Base-by-base conservation (phyloP, 2,797 vertebrate species). In the Emys orbicularis region DNA sequence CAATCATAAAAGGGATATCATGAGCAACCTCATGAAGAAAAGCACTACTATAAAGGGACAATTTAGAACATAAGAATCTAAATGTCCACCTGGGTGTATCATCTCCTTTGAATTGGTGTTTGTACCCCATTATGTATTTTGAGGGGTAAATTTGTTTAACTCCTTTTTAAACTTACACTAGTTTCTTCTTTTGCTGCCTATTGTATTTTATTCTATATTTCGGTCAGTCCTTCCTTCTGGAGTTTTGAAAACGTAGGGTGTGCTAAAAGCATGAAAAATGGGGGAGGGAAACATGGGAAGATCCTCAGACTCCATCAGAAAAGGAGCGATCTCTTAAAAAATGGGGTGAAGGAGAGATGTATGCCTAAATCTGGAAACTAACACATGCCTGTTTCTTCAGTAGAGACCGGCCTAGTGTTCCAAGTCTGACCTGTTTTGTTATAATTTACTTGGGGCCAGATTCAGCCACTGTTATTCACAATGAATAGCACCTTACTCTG, bases 121-220 rank as follows among this genome's bases (percentile, higher is more conserved):
- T 93, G 93, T 96, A 29, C 29, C 77, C 80, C 47, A 86, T 91
- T 79, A 92, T 84, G 25, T 90, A 81, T 92, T 92, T 83, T 72
- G 56, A 94, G 76, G 94, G 88, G 91, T 49, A 95, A 96, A 92
- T 94, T 90, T 91, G 83, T 85, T 86, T 92, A 81, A 79, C 74
- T 95, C 83, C 52, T 81, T 90, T 93, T 89, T 94, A 90, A 89
- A 84, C 34, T 82, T 29, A n/a, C 13, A 53, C 37, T 61, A 29
- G 15, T 90, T 94, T 94, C 50, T 94, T 92, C 34, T 72, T 37
- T n/a, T 72, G n/a, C 16, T 23, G n/a, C 13, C n/a, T 23, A 8
- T 72, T n/a, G 65, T 72, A 72, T 37, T 37, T 68, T n/a, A n/a
- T 37, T 37, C 61, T 50, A 4, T 91, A 54, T 91, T 96, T 95